phyloP scores from a whole-genome alignment of 2,113 vertebrate species.

The Serilophus lunatus region DNA sequence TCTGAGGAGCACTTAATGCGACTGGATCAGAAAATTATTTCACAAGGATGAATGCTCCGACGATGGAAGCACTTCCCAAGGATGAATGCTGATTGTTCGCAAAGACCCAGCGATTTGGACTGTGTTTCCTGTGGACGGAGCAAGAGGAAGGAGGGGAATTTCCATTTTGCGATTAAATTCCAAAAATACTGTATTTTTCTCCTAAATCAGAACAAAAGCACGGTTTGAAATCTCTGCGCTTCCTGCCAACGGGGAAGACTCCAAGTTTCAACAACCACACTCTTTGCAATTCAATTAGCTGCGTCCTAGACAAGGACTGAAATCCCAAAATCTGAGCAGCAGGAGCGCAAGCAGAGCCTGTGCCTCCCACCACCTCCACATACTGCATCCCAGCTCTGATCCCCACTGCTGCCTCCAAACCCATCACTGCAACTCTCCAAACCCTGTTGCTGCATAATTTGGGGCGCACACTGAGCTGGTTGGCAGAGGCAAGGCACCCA shows the following conservation, averaged over 20 bases:
- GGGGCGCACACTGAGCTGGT: fast-evolving
- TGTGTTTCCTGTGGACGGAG: neutral
- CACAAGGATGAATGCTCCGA: neutral
- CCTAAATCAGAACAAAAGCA: slow-evolving; percentile 23
- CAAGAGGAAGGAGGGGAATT: neutral
- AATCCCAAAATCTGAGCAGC: neutral
- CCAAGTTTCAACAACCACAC: slow-evolving; percentile 22
- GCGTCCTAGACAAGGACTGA: neutral
- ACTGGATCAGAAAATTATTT: neutral
- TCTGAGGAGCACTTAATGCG: neutral
- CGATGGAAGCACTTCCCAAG: neutral
- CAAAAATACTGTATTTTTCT: neutral
- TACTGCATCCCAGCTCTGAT: fast-evolving
- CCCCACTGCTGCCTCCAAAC: neutral
- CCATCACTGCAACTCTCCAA: neutral
- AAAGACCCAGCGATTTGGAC: neutral
- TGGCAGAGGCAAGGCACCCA: neutral
- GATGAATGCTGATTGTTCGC: neutral
- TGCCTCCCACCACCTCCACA: neutral
- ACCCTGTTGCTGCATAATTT: neutral
- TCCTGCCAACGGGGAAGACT: slow-evolving; percentile 29
- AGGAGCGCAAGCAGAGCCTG: neutral
- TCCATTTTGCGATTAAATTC: slow-evolving; percentile 13
- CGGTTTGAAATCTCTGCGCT: neutral
- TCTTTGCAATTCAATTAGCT: slow-evolving; percentile 44